Evolutionary conservation across 2,888 invertebrate species (phyloP).

Genomic region (Scaptomyza flava): DNA sequence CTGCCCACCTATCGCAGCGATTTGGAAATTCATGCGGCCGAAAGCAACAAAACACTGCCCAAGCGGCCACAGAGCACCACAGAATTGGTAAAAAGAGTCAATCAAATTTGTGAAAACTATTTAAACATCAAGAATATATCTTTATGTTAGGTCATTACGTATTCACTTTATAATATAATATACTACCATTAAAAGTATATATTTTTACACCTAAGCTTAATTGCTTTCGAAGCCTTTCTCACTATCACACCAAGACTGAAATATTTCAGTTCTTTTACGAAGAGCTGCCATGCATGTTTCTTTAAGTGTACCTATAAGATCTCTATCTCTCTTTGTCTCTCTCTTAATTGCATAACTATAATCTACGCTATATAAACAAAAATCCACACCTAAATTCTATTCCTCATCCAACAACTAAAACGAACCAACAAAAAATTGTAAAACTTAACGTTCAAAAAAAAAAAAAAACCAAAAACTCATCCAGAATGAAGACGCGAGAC

Average conservation of each 20-base stretch:
- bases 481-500: slow-evolving; percentile 85
- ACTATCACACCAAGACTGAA: slow-evolving; percentile 27
- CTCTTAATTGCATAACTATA: slow-evolving; percentile 32
- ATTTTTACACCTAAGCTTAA: slow-evolving; percentile 53
- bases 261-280: slow-evolving; percentile 7
- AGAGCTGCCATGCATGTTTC: slow-evolving; percentile 38
- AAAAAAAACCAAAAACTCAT: slow-evolving; percentile 76
- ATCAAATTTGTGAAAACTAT: not conserved
- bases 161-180: slow-evolving; percentile 19
- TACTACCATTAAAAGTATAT: slow-evolving; percentile 9
- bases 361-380: slow-evolving; percentile 49
- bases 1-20: slow-evolving; percentile 87
- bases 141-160: slow-evolving; percentile 50
- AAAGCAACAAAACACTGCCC: slow-evolving; percentile 84
- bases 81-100: slow-evolving; percentile 82
- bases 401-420: slow-evolving; percentile 72
- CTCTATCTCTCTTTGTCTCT: slow-evolving; percentile 25
- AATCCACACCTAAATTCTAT: slow-evolving; percentile 72
- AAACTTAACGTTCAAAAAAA: slow-evolving; percentile 39
- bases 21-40: slow-evolving; percentile 87
- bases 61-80: slow-evolving; percentile 84
- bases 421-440: slow-evolving; percentile 39
- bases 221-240: slow-evolving; percentile 59
- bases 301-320: slow-evolving; percentile 48
- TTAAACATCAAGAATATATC: not conserved